Base-by-base conservation (phyloP, 2,113 vertebrate genomes). In the Jaculus jaculus region DNA sequence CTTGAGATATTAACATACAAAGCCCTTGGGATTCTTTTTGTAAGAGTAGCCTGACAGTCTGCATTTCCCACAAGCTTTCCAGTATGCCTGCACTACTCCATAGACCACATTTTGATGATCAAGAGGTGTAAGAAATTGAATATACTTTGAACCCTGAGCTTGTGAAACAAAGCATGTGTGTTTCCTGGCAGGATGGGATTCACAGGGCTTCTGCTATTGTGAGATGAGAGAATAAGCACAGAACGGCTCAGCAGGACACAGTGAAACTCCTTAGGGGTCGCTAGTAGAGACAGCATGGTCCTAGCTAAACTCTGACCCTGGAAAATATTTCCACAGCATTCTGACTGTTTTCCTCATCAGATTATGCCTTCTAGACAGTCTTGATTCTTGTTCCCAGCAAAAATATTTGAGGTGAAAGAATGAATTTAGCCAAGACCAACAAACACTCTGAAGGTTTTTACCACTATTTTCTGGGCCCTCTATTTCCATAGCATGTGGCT, bases 351-450 rank as follows among this genome's bases (percentile, higher is more conserved):
- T 93, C 63, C 54, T 54, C 72, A 74, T 8, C 87, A 21, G n/a
- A 66, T 90, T 24, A 39, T 4, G 66, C 87, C 91, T 94, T 65
- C 83, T 32, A 21, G 26, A 51, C 37, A 72, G 54, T 86, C 91
- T 71, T 30, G 63, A 81, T 13, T 73, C 87, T 77, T 84, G 92
- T 94, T 93, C 90, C 88, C 83, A 73, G 77, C 81, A 77, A 58
- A 94, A 87, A n/a, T 84, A 89, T 78, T 51, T 51, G 84, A 84
- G 60, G 86, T 16, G 60, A 88, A 93, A 85, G 65, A 34, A 42
- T 23, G 37, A 7, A 42, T 54, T 12, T 17, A 34, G 94, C 95
- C 96, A 96, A 96, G 63, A 86, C 24, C 85, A 95, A 93, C 93
- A 83, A 75, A 10, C 84, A 74, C 58, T 9, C n/a, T 39, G 32